Conservation (phyloP, 2,113 vertebrate species). For the Gambusia affinis region DNA sequence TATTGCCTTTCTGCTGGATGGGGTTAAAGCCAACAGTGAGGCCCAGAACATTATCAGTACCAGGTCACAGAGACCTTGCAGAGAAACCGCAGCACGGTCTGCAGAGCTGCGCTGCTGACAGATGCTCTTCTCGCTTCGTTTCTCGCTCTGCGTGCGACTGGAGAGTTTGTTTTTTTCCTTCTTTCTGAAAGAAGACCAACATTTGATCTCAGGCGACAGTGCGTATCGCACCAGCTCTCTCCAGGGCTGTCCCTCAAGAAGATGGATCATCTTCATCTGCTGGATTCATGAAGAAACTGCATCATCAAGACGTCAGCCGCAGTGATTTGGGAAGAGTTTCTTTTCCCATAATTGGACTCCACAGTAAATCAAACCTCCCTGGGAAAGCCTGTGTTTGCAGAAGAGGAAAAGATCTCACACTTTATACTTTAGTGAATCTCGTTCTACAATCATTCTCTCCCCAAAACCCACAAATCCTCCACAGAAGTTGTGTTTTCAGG, state of each 20-base stretch:
- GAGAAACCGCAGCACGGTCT: conserved; percentile 52
- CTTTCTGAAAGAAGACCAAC: conserved; percentile 29
- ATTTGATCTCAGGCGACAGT: conserved; percentile 55
- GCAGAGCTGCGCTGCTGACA: conserved; percentile 59
- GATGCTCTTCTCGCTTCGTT: conserved; percentile 57
- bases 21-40: conserved; percentile 57
- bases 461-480: conserved; percentile 67
- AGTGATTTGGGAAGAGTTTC: conserved; percentile 41
- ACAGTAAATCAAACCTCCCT: conserved; percentile 63
- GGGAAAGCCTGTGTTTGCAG: conserved; percentile 50
- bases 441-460: conserved; percentile 30
- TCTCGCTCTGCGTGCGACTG: conserved; percentile 37
- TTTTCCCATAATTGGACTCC: conserved; percentile 54
- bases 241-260: conserved; percentile 36
- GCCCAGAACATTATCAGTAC: conserved; percentile 49
- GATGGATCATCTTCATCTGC: conserved; percentile 57
- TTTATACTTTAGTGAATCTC: conserved; percentile 64
- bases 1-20: conserved; percentile 61
- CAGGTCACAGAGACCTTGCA: conserved; percentile 72
- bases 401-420: conserved; percentile 39
- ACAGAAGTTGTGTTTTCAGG: conserved; percentile 52
- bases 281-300: conserved; percentile 50
- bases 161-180: conserved; percentile 24
- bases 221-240: conserved; percentile 34
- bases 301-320: conserved; percentile 23